phyloP scores from a whole-genome alignment of 2,888 invertebrate genomes.

The Tipula helvola region DNA sequence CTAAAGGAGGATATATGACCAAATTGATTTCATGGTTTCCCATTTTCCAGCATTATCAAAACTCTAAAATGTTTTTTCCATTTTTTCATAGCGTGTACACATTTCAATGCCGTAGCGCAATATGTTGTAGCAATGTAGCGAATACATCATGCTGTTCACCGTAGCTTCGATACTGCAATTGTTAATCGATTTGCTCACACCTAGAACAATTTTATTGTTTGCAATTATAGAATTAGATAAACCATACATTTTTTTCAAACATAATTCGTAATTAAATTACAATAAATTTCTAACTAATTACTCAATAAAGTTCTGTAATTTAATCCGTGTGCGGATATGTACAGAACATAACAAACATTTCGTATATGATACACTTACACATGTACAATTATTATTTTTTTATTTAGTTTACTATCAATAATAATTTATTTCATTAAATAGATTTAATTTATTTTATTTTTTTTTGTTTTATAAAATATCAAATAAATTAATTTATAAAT shows the following conservation, averaged over 20 bases:
- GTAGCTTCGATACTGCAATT: no score
- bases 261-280: neutral
- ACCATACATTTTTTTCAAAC: neutral
- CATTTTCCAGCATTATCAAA: no score
- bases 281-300: neutral
- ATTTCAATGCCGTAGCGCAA: no score
- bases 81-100: no score
- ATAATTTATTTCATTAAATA: neutral
- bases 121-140: no score
- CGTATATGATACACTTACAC: neutral
- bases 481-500: conserved; percentile 6
- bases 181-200: neutral
- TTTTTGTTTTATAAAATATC: neutral
- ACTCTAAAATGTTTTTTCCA: no score
- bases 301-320: neutral
- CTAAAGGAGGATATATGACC: no score
- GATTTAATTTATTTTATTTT: neutral
- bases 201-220: neutral
- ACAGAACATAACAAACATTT: neutral
- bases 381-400: neutral
- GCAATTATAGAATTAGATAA: neutral
- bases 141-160: no score
- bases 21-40: no score
- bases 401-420: neutral
- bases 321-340: neutral